Evolutionary conservation across 2,113 vertebrate species (phyloP).

Genomic region (Casuarius casuarius): DNA sequence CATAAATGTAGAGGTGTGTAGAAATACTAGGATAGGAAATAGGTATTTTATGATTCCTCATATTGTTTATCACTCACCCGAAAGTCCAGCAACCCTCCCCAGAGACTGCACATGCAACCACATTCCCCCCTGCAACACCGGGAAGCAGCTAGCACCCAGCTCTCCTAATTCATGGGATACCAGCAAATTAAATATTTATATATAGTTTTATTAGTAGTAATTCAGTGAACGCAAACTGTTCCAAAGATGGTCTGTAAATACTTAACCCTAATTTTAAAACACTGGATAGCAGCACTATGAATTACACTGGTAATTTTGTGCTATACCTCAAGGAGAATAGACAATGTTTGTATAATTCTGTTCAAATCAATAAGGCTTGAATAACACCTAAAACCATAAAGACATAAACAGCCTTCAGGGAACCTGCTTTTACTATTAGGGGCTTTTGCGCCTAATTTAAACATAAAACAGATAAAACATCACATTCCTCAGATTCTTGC

Average conservation of each 20-base stretch:
- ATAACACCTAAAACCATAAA: constrained; percentile 16
- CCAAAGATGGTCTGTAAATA: not conserved
- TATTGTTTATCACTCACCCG: not conserved
- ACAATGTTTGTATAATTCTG: not conserved
- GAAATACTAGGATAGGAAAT: not conserved
- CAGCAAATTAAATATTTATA: not conserved
- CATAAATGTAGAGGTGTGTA: not conserved
- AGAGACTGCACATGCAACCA: too few species aligned
- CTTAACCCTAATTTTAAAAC: not conserved
- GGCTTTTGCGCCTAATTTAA: not conserved
- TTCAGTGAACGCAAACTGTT: not conserved
- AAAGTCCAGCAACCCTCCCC: not conserved
- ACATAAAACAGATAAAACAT: not conserved
- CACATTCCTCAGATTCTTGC: not conserved
- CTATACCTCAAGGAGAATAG: not conserved
- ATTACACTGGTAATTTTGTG: not conserved
- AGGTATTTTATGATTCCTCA: too few species aligned
- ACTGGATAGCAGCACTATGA: not conserved
- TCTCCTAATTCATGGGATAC: not conserved
- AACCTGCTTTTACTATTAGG: not conserved
- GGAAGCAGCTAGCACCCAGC: not conserved
- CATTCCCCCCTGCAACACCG: not conserved
- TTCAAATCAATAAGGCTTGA: constrained; percentile 41
- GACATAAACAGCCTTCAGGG: constrained; percentile 6
- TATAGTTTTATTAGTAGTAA: not conserved